Evolutionary conservation across 2,113 vertebrate species (phyloP), one percentile per base, ranked within the genome.

Genomic region (Corydoras sp.): DNA sequence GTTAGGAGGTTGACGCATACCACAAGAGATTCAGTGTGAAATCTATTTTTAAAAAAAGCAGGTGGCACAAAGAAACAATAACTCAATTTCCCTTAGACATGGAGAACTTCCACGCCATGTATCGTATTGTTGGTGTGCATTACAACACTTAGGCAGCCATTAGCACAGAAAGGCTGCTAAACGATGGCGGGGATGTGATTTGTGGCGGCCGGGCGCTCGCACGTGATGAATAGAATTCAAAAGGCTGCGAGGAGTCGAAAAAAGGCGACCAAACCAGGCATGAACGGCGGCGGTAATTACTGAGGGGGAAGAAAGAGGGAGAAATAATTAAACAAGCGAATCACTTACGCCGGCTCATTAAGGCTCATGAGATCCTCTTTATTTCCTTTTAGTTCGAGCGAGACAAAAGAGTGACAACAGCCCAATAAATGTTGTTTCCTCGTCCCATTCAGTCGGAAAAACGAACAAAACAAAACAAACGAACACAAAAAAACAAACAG

Each of bases 401-500:
- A 85, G 82, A 90, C 83, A 88, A 89, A 88, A 68, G 81, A 68
- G 76, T 76, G 79, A 87, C 85, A 89, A 90, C 87, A 87, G 88
- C 80, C 84, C 76, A 86, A 87, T 87, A 88, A 89, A 87, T 81
- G 72, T 73, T 79, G 84, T 83, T 88, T 82, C 75, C 63, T 71
- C 77, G 79, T 80, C 58, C 81, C 65, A 81, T 83, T 88, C 82
- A 82, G 82, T 84, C 76, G 72, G 80, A 81, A 80, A 76, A 74
- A 77, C 32, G 69, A 83, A 82, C 79, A 43, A 43, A 43, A 43
- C 4, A 43, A 43, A 43, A 4, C 4, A 43, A 43, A 43, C 2
- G 4, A 43, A 43, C 35, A 43, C 18, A 43, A 43, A 43, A 43
- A 43, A 43, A 4, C 4, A 2, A 43, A 43, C 35, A 4, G 2